Evolutionary conservation across 2,113 vertebrate species (phyloP), one percentile per base, ranked within the genome.

Genomic region (Hylia prasina): DNA sequence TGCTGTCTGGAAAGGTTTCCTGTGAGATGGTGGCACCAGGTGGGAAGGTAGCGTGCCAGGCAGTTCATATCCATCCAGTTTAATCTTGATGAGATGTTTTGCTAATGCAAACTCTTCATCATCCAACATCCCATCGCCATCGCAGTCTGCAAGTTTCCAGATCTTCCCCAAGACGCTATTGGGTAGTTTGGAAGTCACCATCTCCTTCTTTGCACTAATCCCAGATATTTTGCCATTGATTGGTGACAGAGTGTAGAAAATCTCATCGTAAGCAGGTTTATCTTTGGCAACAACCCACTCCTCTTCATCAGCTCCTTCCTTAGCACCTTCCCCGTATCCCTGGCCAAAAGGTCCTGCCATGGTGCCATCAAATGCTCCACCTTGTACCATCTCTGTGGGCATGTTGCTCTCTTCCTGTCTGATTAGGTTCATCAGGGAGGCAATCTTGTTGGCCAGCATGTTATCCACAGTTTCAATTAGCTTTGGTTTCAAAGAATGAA

Each of bases 111-210:
- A 99, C 97, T 99, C 99, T 93, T 99, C 99, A 79, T 99, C 99
- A 13, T 99, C 99, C 97, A 99, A 97, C 99, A 99, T 99, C 82
- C 99, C 99, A 23, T 99, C 99, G 0, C 92, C 97, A 96, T 99
- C 99, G 88, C 99, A 99, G 98, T 99, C 99, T 4, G 99, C 98
- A 95, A 99, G 98, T 96, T 99, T 99, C 99, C 99, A 99, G 98
- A 99, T 99, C 98, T 99, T 99, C 54, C 99, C 99, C 66, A 99
- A 97, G 63, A 99, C 99, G 0, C 98, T 99, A 91, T 99, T 99
- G 95, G 99, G 99, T 90, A 99, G 98, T 90, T 98, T 99, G 54
- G 99, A 99, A 97, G 98, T 99, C 97, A 99, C 98, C 99, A 99
- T 99, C 97, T 99, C 99, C 93, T 98, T 99, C 98, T 99, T 99